phyloP scores from a whole-genome alignment of 2,113 vertebrate genomes.

The Corydoras sp. region DNA sequence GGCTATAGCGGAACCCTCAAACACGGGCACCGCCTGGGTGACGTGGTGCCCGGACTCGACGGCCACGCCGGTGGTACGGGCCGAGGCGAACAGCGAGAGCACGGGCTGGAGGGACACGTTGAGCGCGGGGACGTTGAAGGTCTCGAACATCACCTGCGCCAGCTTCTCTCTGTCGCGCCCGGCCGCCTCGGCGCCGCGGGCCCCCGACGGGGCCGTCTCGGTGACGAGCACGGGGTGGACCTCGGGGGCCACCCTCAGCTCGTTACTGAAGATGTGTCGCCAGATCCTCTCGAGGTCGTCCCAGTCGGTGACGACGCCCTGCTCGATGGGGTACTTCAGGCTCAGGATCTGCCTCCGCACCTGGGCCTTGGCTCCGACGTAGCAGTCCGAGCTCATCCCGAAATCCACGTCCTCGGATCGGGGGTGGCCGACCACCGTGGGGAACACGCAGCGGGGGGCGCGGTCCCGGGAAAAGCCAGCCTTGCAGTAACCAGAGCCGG shows the following conservation, averaged over 20 bases:
- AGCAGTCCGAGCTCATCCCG: not conserved
- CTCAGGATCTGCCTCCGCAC: not conserved
- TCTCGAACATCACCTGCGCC: not conserved
- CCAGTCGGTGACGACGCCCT: not conserved
- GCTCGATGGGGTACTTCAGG: not conserved
- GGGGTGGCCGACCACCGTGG: not conserved
- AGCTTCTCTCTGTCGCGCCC: not conserved
- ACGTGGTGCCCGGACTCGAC: not conserved
- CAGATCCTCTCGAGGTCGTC: not conserved
- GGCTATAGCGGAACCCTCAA: not conserved
- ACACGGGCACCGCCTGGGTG: too few relatives aligned
- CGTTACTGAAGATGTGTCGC: not conserved
- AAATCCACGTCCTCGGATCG: not conserved
- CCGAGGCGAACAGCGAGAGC: not conserved
- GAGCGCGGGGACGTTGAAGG: not conserved
- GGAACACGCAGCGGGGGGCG: not conserved
- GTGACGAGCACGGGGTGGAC: not conserved
- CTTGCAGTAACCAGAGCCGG: not conserved
- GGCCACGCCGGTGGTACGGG: not conserved
- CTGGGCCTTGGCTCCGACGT: not conserved
- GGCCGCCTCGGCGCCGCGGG: too few relatives aligned
- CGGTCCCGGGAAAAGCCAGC: not conserved
- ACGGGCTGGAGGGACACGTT: not conserved
- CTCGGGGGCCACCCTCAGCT: not conserved
- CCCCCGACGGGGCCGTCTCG: not conserved